These are phyloP conservation scores for Aricia artaxerxes DNA, from an alignment of 2,888 invertebrate genomes.

Conservation along the genomic window DNA sequence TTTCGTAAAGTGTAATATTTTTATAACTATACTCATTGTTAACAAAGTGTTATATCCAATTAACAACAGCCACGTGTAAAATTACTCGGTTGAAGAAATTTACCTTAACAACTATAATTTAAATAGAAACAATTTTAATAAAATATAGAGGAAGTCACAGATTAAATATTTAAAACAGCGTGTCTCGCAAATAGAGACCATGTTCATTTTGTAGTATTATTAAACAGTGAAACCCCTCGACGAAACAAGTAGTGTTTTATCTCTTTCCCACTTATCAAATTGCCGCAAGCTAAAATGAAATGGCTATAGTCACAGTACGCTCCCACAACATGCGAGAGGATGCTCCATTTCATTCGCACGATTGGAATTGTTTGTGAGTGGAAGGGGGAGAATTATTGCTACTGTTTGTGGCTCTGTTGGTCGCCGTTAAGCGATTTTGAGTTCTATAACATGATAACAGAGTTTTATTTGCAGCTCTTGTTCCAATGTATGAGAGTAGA, in stretches of 20 bases:
- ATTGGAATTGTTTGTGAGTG: constrained; percentile 50
- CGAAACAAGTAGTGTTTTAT: constrained; percentile 36
- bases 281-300: constrained; percentile 51
- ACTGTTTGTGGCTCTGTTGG: constrained; percentile 55
- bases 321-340: constrained; percentile 45
- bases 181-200: constrained; percentile 72
- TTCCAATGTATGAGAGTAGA: constrained; percentile 55
- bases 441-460: background rate
- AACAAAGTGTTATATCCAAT: constrained; percentile 6
- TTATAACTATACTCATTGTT: background rate
- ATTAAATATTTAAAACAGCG: constrained; percentile 77
- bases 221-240: constrained; percentile 72
- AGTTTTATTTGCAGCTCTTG: constrained; percentile 42
- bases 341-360: constrained; percentile 63
- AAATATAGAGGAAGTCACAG: constrained; percentile 75
- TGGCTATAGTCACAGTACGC: constrained; percentile 43
- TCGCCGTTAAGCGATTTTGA: constrained; percentile 38
- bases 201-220: constrained; percentile 75
- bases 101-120: background rate
- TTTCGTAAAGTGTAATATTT: too few relatives aligned
- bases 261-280: constrained; percentile 55
- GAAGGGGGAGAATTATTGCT: constrained; percentile 64
- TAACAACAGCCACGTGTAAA: background rate
- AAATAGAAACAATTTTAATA: constrained; percentile 38
- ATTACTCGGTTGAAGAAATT: constrained; percentile 10